Evolutionary conservation across 2,113 vertebrate genomes (phyloP).

Genomic region (Ondatra zibethicus): DNA sequence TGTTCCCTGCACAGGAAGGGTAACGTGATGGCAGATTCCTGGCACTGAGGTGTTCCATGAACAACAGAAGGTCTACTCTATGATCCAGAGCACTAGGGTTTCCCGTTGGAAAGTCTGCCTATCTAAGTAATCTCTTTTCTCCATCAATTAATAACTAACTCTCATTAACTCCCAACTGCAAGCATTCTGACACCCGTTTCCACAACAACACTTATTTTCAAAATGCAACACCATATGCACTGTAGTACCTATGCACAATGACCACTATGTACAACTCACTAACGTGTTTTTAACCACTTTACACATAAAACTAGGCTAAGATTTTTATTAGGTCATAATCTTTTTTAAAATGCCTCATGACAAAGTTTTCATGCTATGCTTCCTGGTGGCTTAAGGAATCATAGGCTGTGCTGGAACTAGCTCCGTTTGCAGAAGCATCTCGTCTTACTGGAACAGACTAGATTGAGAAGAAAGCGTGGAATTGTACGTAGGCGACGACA

Average conservation of each 20-base stretch:
- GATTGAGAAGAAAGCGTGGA: background rate
- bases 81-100: conserved; percentile 29
- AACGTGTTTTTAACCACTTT: conserved; percentile 27
- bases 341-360: conserved; percentile 5
- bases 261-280: background rate
- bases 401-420: conserved; percentile 26
- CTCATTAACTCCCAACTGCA: background rate
- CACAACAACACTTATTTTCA: conserved; percentile 13
- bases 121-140: background rate
- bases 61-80: background rate
- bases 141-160: conserved; percentile 13
- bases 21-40: background rate
- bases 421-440: background rate
- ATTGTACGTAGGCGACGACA: background rate
- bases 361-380: background rate
- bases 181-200: background rate
- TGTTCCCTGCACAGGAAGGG: background rate
- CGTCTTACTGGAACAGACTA: background rate
- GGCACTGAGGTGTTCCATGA: background rate
- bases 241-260: background rate
- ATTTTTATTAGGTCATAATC: conserved; percentile 20
- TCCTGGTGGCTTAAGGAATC: background rate
- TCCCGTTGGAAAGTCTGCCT: background rate
- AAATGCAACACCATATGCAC: background rate
- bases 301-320: background rate